Conservation (phyloP, 1,140 invertebrate genomes). For the Drosophila murphyi region DNA sequence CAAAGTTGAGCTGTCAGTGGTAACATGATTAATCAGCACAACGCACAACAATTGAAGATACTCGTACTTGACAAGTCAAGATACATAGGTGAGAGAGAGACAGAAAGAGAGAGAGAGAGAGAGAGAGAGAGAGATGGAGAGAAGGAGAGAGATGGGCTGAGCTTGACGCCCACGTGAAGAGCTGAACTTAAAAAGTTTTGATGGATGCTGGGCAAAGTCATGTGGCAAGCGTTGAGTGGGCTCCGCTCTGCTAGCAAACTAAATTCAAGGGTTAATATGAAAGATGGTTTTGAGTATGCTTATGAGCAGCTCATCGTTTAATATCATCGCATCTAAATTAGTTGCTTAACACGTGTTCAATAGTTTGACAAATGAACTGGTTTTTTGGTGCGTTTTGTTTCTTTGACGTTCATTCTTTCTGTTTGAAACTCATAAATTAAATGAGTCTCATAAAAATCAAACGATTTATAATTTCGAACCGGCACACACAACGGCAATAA, state of each 20-base stretch:
- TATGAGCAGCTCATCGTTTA: neutral
- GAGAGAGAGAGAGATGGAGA: slow-evolving; percentile 5
- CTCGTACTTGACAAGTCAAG: slow-evolving; percentile 29
- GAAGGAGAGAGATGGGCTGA: slow-evolving; percentile 6
- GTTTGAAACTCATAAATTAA: slow-evolving; percentile 38
- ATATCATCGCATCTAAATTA: slow-evolving; percentile 38
- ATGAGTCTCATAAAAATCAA: slow-evolving; percentile 56
- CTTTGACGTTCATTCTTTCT: neutral
- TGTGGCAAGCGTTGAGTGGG: slow-evolving; percentile 40
- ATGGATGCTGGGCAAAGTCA: slow-evolving; percentile 36
- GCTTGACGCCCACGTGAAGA: slow-evolving; percentile 62
- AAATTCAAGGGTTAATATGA: neutral
- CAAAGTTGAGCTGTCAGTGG: slow-evolving; percentile 82
- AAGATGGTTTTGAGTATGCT: neutral
- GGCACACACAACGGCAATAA: slow-evolving; percentile 37
- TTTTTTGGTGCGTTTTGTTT: slow-evolving; percentile 13
- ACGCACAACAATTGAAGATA: slow-evolving; percentile 72
- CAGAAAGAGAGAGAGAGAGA: slow-evolving; percentile 21
- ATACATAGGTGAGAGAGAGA: slow-evolving; percentile 5
- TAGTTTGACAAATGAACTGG: slow-evolving; percentile 55
- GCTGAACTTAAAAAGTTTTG: slow-evolving; percentile 11
- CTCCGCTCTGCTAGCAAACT: neutral
- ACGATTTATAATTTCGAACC: slow-evolving; percentile 50
- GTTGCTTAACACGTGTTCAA: slow-evolving; percentile 32
- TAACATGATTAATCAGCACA: slow-evolving; percentile 79